Percentiles rank a stretch among this genome's conserved stretches.
phyloP scores from a whole-genome alignment of 2,888 invertebrate species.

The Chaetogeoica ovagalla region DNA sequence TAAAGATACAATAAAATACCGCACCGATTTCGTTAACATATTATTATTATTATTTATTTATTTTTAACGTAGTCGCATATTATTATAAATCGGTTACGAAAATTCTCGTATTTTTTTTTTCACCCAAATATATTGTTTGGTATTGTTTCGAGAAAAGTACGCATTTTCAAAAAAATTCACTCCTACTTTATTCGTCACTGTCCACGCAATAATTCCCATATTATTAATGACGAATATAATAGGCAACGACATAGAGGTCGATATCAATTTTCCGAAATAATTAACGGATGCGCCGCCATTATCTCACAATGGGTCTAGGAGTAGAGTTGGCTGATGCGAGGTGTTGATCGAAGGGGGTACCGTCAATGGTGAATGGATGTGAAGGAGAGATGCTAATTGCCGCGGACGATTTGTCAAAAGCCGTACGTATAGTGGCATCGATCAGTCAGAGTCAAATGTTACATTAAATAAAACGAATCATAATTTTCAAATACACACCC shows the following conservation, averaged over 20 bases:
- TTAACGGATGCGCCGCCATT: conserved; percentile 40
- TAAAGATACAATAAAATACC: too few relatives aligned
- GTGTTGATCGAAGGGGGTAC: conserved; percentile 23
- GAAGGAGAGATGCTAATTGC: conserved; percentile 13
- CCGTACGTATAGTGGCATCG: conserved; percentile 17
- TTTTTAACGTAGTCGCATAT: not conserved
- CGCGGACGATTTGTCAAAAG: conserved; percentile 46
- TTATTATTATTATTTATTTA: not conserved
- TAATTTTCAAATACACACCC: conserved; percentile 28
- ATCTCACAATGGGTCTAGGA: conserved; percentile 18
- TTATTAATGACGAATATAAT: conserved; percentile 46
- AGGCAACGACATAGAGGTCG: conserved; percentile 33
- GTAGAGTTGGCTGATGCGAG: not conserved
- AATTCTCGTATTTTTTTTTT: too few relatives aligned
- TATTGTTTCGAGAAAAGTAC: too few relatives aligned
- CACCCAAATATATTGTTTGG: too few relatives aligned
- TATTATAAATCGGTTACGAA: too few relatives aligned
- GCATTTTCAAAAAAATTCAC: too few relatives aligned
- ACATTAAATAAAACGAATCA: conserved; percentile 42
- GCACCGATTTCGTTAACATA: too few relatives aligned
- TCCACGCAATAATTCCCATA: conserved; percentile 10
- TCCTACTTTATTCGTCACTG: not conserved
- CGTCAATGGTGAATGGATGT: not conserved
- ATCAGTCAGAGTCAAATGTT: conserved; percentile 50
- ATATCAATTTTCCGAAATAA: conserved; percentile 50